These are phyloP conservation scores for Ophion costatus DNA, from an alignment of 2,888 invertebrate species.

Conservation along the genomic window DNA sequence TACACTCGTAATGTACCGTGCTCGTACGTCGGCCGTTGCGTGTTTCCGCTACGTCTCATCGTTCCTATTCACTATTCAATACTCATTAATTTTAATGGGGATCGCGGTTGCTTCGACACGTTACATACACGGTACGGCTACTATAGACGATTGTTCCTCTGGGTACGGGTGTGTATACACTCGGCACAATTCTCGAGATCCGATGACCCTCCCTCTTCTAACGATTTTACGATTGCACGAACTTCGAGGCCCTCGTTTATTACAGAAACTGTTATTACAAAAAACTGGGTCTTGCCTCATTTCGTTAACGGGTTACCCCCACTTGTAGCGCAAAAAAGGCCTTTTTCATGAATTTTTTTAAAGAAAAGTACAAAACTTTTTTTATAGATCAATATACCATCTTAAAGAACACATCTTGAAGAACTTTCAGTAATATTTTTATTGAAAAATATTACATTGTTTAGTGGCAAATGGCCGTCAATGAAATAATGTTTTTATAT, in stretches of 20 bases:
- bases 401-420: too few species aligned
- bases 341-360: too few species aligned
- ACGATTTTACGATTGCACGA: neutral
- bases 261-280: neutral
- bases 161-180: neutral
- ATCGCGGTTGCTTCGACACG: slow-evolving; percentile 76
- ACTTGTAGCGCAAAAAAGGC: too few species aligned
- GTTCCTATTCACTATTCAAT: slow-evolving; percentile 75
- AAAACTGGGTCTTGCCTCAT: neutral
- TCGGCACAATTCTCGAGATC: slow-evolving; percentile 5
- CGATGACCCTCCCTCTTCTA: neutral
- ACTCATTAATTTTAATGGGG: slow-evolving; percentile 80
- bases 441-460: too few species aligned
- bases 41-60: slow-evolving; percentile 62
- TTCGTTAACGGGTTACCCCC: too few species aligned
- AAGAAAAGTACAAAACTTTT: too few species aligned
- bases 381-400: too few species aligned
- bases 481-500: too few species aligned
- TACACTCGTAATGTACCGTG: slow-evolving; percentile 44
- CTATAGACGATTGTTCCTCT: neutral
- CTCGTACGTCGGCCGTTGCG: slow-evolving; percentile 31
- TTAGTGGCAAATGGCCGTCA: too few species aligned
- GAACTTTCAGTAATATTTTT: too few species aligned
- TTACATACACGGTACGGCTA: slow-evolving; percentile 65
- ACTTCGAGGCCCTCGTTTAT: neutral